Base-by-base conservation (phyloP, 2,113 vertebrate genomes). In the Toxotes chatareus region DNA sequence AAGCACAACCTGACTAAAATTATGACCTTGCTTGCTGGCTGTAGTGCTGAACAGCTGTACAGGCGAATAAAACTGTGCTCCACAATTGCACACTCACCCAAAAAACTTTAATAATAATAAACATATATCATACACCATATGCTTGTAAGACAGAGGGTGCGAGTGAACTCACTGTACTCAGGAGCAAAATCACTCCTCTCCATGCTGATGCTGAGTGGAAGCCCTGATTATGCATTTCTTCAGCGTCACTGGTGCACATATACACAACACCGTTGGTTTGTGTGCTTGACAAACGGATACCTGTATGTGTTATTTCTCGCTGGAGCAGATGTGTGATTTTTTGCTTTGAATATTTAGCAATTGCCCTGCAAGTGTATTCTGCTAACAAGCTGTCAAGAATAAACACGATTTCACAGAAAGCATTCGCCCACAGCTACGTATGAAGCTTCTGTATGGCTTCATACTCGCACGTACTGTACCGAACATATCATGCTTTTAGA, bases 81-180 rank as follows among this genome's bases (percentile, higher is more conserved):
- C 0, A 4, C 67, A 44, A 70, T 64, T 76, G 76, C 79, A 61
- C 63, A 73, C 46, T 79, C 57, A 56, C 44, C 55, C 38, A 60
- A 51, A 70, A 64, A 76, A 61, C 53, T 65, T 73, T 55, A 66
- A 66, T 72, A 80, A 83, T 82, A 83, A 84, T 71, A 82, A 81
- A 73, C 36, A 53, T 40, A 69, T 51, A 69, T 73, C 13, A 63
- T 83, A 82, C 72, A 60, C 71, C 23, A 62, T 55, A 62, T 79
- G 76, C 68, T 80, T 71, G 21, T 42, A 42, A 63, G 85, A 71
- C 31, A 38, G 36, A 17, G 56, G 27, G 38, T 1, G 49, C 5
- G 21, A 78, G 27, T 66, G 65, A 82, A 67, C 40, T 60, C 60
- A 66, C 21, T 65, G 49, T 42, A 27, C 74, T 68, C 21, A 49